Base-by-base conservation (phyloP, 2,113 vertebrate genomes). In the Leiothrix lutea region DNA sequence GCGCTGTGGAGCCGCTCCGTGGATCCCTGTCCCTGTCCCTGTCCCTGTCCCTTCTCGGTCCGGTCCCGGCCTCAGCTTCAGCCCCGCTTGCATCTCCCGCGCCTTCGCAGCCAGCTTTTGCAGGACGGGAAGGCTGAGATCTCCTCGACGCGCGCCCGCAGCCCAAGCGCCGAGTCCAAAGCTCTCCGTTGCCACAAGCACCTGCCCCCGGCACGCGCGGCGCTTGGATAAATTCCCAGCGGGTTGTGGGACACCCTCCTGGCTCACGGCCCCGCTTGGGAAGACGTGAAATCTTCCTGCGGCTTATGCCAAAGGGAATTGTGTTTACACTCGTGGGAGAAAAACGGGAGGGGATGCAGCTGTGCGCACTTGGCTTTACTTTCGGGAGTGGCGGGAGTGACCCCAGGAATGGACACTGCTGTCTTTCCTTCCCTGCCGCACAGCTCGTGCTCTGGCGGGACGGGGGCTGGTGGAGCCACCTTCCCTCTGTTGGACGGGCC, bases 301-400 rank as follows among this genome's bases (percentile, higher is more conserved):
- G 2, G 14, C 17, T 24, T 2, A 0, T 51, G 24, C 31, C 71
- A 33, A 31, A 31, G 22, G 33, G 45, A 74, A 23, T 3, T 31
- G 7, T 14, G 23, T 53, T 44, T 28, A 1, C 31, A 35, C 12
- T 40, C 7, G 14, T 15, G 24, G 50, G 45, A 74, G 20, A 4
- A 8, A 26, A 38, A 19, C 6, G 21, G 40, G 62, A 60, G 31
- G 42, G 31, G 25, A 17, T n/a, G n/a, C 15, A 29, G 36, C 22
- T 12, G 8, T 19, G 47, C 8, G 20, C 14, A 1, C 19, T 11
- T 8, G 5, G 24, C 70, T 67, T 10, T 26, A 4, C n/a, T 31
- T 16, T 60, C 7, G 14, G 42, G 44, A 9, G 12, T 1, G 7
- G 23, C 6, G 14, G 5, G 2, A 5, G 22, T 24, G 33, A 36